These are phyloP conservation scores for Paracentrotus lividus DNA, from an alignment of 53 echinoderm and acorn worm species.

Conservation along the genomic window DNA sequence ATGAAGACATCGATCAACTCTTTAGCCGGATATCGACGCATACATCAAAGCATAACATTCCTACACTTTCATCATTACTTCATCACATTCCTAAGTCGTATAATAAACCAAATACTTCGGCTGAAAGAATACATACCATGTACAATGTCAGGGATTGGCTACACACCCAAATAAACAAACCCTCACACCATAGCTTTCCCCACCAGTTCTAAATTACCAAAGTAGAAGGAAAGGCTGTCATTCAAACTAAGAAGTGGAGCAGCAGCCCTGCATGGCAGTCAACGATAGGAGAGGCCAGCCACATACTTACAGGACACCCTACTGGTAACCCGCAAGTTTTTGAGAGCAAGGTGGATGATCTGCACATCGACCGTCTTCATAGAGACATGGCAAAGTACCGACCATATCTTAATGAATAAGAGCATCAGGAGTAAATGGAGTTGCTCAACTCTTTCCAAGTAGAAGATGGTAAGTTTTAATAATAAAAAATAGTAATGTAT, in stretches of 20 bases:
- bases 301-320: neutral
- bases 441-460: constrained; percentile 1
- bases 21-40: neutral
- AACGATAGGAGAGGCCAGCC: neutral
- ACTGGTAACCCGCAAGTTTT: neutral
- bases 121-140: neutral
- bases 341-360: neutral
- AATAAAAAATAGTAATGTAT: neutral
- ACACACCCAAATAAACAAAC: neutral
- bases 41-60: neutral
- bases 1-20: neutral
- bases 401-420: neutral
- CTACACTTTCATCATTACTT: neutral
- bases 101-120: neutral
- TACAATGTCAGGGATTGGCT: constrained; percentile 45
- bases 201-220: neutral
- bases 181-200: constrained; percentile 2
- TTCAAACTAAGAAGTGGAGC: constrained; percentile 40
- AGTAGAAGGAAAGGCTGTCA: neutral
- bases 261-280: neutral
- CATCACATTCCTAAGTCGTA: neutral
- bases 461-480: neutral
- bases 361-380: neutral
- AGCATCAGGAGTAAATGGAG: constrained; percentile 27
- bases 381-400: neutral